Conservation (phyloP, 2,797 vertebrate genomes). For the Sardinella longiceps region DNA sequence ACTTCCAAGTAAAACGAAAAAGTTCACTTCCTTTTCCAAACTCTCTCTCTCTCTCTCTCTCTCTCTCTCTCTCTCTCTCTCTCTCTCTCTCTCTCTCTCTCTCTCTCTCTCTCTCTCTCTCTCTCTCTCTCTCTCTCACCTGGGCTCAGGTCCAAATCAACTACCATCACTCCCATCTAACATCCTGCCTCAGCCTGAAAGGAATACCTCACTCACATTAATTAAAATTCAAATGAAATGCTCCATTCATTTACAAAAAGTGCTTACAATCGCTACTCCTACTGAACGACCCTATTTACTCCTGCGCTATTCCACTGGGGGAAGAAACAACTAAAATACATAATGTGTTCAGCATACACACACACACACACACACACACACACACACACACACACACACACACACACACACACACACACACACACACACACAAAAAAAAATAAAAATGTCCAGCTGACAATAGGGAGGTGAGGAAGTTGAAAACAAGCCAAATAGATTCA, state of each 20-base stretch:
- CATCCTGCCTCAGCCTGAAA: constrained; percentile 9
- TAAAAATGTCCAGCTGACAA: not conserved
- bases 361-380: too few relatives aligned
- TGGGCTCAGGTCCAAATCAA: constrained; percentile 25
- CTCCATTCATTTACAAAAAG: constrained; percentile 17
- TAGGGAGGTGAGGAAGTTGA: not conserved
- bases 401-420: not conserved
- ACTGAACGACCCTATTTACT: not conserved
- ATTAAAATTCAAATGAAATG: constrained; percentile 24
- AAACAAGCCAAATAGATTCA: constrained; percentile 11
- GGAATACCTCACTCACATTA: constrained; percentile 13
- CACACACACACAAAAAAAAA: not conserved
- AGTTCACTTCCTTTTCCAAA: not conserved
- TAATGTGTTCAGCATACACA: constrained; percentile 1
- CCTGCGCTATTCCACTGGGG: not conserved
- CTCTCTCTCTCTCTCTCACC: constrained; percentile 6
- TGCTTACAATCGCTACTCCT: not conserved
- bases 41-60: not conserved
- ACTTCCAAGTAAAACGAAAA: not conserved
- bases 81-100: not conserved
- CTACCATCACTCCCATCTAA: constrained; percentile 20
- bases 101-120: constrained; percentile 13
- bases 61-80: constrained; percentile 2
- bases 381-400: not conserved
- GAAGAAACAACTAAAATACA: not conserved